Base-by-base conservation (phyloP, 2,797 vertebrate species). In the Acipenser transmontanus region DNA sequence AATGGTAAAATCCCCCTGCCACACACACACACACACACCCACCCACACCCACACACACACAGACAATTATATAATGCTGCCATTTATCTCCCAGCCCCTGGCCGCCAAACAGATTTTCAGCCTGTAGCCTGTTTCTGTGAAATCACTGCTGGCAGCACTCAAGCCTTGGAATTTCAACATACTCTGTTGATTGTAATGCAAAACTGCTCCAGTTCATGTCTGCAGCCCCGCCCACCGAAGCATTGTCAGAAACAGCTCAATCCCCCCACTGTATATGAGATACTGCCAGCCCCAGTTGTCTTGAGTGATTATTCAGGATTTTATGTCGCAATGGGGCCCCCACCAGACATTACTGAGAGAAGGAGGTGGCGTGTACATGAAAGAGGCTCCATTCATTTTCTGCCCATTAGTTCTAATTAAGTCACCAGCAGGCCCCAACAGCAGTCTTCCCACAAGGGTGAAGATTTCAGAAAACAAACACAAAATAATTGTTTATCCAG, bases 11-110 rank as follows among this genome's bases (percentile, higher is more conserved):
- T 17, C 17, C 17, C 17, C 17, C 17, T 17, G 17, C 17, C 52
- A 59, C 52, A 12, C 2, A 50, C 49, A 7, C 10, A 47, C 47
- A 63, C 52, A 6, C 56, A 57, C 62, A 4, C 12, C 56, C 50
- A 48, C 10, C 56, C 50, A 48, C 10, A 63, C 34, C 7, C 49
- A 67, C 59, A n/a, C 20, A 63, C 6, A 51, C 68, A 69, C 34
- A 54, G 34, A 68, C 14, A 47, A 7, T 17, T 50, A 9, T 50
- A 7, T 47, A 14, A 63, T 13, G 49, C 48, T 13, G 49, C n/a
- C 54, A 50, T 50, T 6, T 50, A 9, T 12, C 49, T 51, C 50
- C 10, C 63, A 9, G 17, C n/a, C 12, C 12, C 62, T 51, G 8
- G 14, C 12, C n/a, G 10, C 4, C 8, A 13, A 64, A 47, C 9